Conservation (phyloP, 1,140 invertebrate species). For the Nomia melanderi region DNA sequence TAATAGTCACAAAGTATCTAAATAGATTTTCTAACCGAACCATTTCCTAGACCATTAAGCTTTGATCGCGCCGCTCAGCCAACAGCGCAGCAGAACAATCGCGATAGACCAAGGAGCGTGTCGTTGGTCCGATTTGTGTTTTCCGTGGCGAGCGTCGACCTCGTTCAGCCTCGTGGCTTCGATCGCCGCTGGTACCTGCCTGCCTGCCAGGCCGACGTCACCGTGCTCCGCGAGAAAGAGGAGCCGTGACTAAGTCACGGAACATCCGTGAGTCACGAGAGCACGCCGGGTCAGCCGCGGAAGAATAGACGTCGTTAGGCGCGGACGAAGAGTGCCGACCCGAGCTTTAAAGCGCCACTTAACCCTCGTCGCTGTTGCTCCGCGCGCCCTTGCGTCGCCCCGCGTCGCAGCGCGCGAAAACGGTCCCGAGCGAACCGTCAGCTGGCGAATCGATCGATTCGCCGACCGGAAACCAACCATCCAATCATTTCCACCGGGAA, state of each 20-base stretch:
- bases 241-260: constrained; percentile 56
- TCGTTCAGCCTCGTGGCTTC: constrained; percentile 31
- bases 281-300: constrained; percentile 23
- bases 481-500: background rate
- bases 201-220: constrained; percentile 5
- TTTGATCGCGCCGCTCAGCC: too few species aligned
- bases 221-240: background rate
- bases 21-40: too few species aligned
- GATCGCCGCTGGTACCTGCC: constrained; percentile 23
- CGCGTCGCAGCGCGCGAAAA: too few species aligned
- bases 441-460: too few species aligned
- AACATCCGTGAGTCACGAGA: constrained; percentile 63
- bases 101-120: constrained; percentile 17
- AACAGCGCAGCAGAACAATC: constrained; percentile 6
- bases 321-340: background rate
- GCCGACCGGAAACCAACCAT: background rate
- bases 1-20: too few species aligned
- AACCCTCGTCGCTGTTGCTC: constrained; percentile 12
- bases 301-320: constrained; percentile 67
- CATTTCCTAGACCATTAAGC: too few species aligned
- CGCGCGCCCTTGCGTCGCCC: constrained; percentile 4
- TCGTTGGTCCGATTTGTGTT: constrained; percentile 7
- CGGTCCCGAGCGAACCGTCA: background rate
- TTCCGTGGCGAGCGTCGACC: constrained; percentile 28
- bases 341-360: constrained; percentile 24